Evolutionary conservation across 2,113 vertebrate genomes (phyloP), one percentile per base, ranked within the genome.

Genomic region (Isichthys henryi): DNA sequence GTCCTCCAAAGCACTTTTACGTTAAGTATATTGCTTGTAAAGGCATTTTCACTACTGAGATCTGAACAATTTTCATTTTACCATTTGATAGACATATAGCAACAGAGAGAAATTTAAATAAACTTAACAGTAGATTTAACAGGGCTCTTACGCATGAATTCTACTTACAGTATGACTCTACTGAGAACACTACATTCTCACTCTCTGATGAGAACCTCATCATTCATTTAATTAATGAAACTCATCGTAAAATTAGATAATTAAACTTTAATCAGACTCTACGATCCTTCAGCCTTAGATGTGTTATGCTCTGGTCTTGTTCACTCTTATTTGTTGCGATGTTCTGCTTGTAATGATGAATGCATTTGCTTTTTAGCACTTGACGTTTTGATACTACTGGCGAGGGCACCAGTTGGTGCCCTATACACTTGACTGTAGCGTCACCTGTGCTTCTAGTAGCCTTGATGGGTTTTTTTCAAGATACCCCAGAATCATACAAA

Each of bases 401-500:
- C 70, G 10, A 85, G 43, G 35, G 21, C 39, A 43, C 53, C 53
- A 48, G 13, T 58, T 23, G 88, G 88, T 84, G 39, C 77, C 80
- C 45, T 31, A 15, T 62, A 31, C 50, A n/a, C 19, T 82, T 56
- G 77, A 56, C 80, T 46, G 88, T 85, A 84, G 88, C 70, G 52
- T 88, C 88, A 35, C 48, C 88, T 85, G 80, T 84, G 49, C 77
- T 56, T 62, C 49, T 84, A 43, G 74, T 83, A 82, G 49, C 88
- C 70, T 6, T 77, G 45, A 11, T 80, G 48, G 27, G 0, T 58
- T 35, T 80, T 19, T 87, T 45, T 43, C 46, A 48, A 74, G 46
- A 77, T n/a, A 21, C n/a, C 21, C 15, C 39, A 19, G 23, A 89
- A 43, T 58, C 77, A 89, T 43, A 48, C 53, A 85, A 53, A 66